Conservation (phyloP, 2,797 vertebrate species). For the Odontamblyopus lacepedii region DNA sequence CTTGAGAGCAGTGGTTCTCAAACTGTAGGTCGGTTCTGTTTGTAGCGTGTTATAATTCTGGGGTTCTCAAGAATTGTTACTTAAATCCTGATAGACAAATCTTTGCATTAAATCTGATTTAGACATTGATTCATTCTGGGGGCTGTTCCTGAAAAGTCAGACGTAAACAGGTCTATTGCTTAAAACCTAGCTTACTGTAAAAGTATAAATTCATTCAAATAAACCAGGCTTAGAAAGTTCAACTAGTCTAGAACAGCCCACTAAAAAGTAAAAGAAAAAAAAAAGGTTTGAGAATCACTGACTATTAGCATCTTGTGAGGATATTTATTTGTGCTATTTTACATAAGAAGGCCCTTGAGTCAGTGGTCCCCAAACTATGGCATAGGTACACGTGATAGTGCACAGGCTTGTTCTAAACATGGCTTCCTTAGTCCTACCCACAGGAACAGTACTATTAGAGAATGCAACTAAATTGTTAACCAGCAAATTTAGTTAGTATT, state of each 20-base stretch:
- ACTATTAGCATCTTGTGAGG: constrained; percentile 11
- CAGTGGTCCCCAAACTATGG: constrained; percentile 13
- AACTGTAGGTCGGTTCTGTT: constrained; percentile 2
- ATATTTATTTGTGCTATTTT: constrained; percentile 18
- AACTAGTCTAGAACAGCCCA: not conserved
- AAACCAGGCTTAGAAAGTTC: not conserved
- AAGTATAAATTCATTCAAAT: not conserved
- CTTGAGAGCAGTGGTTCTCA: constrained; percentile 35
- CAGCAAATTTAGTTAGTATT: not conserved
- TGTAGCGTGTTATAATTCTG: not conserved
- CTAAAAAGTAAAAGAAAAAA: not conserved
- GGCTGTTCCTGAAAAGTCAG: not conserved
- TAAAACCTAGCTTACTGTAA: not conserved
- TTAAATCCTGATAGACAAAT: not conserved
- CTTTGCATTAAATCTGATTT: not conserved
- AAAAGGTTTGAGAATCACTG: not conserved
- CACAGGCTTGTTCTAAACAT: constrained; percentile 1
- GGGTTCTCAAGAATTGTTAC: not conserved
- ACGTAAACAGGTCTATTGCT: not conserved
- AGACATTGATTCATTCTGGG: not conserved
- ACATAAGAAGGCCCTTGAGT: constrained; percentile 9
- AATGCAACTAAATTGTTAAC: not conserved
- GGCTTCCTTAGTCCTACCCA: not conserved
- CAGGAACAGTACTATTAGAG: not conserved
- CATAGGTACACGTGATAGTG: not conserved